Evolutionary conservation across 2,888 invertebrate species (phyloP).

Genomic region (Volucella zonaria): DNA sequence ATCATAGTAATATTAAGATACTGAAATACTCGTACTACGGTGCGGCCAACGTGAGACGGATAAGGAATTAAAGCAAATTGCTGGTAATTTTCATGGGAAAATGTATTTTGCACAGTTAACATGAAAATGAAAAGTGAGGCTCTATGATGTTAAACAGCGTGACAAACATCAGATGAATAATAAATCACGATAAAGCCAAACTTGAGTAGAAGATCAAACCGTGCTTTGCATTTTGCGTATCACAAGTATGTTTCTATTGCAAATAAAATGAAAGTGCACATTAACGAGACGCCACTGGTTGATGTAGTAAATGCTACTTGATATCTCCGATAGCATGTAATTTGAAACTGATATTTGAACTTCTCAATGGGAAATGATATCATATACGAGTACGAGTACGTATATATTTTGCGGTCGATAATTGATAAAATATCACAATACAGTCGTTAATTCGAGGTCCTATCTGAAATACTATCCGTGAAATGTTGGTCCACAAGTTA

Average conservation of each 20-base stretch:
- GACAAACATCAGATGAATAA: constrained; percentile 22
- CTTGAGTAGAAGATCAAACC: background rate
- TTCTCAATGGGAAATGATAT: background rate
- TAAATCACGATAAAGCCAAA: constrained; percentile 26
- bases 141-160: constrained; percentile 6
- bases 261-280: constrained; percentile 10
- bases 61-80: constrained; percentile 63
- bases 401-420: too few species aligned
- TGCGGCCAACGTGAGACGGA: constrained; percentile 33
- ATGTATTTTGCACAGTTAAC: constrained; percentile 25
- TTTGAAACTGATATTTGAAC: constrained; percentile 20
- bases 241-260: background rate
- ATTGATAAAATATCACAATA: too few species aligned
- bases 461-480: too few species aligned
- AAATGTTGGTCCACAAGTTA: too few species aligned
- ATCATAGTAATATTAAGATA: constrained; percentile 20
- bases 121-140: constrained; percentile 1
- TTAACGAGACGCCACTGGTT: background rate
- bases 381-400: background rate
- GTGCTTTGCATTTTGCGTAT: constrained; percentile 29
- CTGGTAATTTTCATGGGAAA: constrained; percentile 65
- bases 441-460: too few species aligned
- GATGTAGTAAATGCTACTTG: constrained; percentile 4
- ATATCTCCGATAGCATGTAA: constrained; percentile 12
- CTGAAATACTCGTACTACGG: constrained; percentile 40